Base-by-base conservation (phyloP, 2,888 invertebrate species). In the Piscicola geometra region DNA sequence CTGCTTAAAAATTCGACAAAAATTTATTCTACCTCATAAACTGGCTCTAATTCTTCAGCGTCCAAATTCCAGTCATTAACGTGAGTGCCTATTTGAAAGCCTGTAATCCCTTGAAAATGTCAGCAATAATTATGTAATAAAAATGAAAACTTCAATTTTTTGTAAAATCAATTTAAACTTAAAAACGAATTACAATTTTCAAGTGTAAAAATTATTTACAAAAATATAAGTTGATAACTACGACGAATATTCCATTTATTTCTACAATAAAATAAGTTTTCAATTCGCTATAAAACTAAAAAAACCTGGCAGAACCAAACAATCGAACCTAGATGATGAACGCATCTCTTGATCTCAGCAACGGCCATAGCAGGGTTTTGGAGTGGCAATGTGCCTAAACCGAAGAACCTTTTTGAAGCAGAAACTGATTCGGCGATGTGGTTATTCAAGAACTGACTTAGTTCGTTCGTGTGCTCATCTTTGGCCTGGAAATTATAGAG, bases 1-100 rank as follows among this genome's bases (percentile, higher is more conserved):
- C n/a, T n/a, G n/a, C n/a, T n/a, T n/a, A n/a, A n/a, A n/a, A n/a
- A n/a, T n/a, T n/a, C n/a, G n/a, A n/a, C n/a, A n/a, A n/a, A n/a
- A n/a, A n/a, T n/a, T n/a, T n/a, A n/a, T n/a, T 72, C 60, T 12
- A 88, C 88, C 81, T 87, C 87, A 82, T 86, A 88, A 47, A 88
- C 81, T 0, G 87, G 88, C 76, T 86, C 82, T 41, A 89, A 83
- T 78, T 86, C 85, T 36, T 81, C 81, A 32, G 86, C 86, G 81
- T 88, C 88, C 66, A 89, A 82, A 78, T 87, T 87, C 87, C 87
- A 88, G 15, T 88, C 86, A 79, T 88, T 88, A 21, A 89, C 82
- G 80, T 89, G 88, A 1, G 88, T 88, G 9, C 89, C 88, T 72
- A 89, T 88, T 81, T 88, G 87, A 71, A 88, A 84, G 3, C 88